Conservation (phyloP, 2,888 invertebrate species). For the Suillia variegata region DNA sequence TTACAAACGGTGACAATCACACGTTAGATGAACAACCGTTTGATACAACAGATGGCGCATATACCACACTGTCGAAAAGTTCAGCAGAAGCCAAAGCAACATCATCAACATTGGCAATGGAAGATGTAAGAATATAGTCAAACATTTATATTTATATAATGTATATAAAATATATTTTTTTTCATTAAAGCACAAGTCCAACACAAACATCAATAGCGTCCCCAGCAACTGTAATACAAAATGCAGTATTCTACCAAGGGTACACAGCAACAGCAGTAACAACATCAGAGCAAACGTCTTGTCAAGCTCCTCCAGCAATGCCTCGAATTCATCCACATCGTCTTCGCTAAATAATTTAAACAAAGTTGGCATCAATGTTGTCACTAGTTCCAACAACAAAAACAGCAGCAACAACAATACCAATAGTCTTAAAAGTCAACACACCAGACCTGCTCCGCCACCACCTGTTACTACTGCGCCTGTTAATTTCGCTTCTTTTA, state of each 20-base stretch:
- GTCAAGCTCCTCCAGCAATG: slow-evolving; percentile 25
- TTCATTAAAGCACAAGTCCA: slow-evolving; percentile 20
- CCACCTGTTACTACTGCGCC: not conserved
- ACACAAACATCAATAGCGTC: not conserved
- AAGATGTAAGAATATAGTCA: slow-evolving; percentile 26
- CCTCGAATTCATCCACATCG: slow-evolving; percentile 14
- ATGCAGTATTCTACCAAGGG: slow-evolving; percentile 54
- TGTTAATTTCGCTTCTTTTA: not conserved
- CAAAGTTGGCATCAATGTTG: slow-evolving; percentile 14
- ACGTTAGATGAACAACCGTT: not conserved
- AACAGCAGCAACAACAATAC: slow-evolving; percentile 23
- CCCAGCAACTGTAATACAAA: slow-evolving; percentile 23
- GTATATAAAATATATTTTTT: too few species aligned
- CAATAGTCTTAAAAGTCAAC: not conserved
- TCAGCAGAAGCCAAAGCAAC: not conserved
- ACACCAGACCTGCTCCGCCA: not conserved
- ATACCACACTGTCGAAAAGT: too few species aligned
- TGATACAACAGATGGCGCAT: slow-evolving; percentile 24
- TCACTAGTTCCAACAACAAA: slow-evolving; percentile 22
- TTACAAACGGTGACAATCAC: not conserved
- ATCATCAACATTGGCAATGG: slow-evolving; percentile 5
- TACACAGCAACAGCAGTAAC: slow-evolving; percentile 40
- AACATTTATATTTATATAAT: too few species aligned
- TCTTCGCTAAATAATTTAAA: slow-evolving; percentile 19
- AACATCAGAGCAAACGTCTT: slow-evolving; percentile 37